A percentile compares a stretch with the other conserved stretches of the same genome.
Evolutionary conservation across 2,113 vertebrate species (phyloP).

Genomic region (Oriolus oriolus): DNA sequence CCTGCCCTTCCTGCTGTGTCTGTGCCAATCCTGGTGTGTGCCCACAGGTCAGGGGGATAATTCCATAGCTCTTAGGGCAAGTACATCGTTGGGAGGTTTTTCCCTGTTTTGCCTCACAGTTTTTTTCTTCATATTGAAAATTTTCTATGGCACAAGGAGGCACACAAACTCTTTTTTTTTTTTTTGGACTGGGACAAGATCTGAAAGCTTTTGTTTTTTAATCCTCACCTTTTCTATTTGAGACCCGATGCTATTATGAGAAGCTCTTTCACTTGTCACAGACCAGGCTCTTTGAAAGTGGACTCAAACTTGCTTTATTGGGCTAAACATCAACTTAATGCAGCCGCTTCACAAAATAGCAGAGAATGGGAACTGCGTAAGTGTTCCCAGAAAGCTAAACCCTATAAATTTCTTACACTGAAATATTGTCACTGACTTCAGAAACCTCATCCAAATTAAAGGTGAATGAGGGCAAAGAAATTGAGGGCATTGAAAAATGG

Average conservation of each 20-base stretch:
- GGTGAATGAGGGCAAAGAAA: neutral
- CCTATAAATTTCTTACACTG: neutral
- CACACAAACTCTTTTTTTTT: neutral
- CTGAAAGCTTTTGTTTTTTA: neutral
- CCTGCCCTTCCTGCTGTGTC: neutral
- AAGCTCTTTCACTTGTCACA: neutral
- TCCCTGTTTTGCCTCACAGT: neutral
- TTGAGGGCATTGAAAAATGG: neutral
- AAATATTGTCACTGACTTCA: neutral
- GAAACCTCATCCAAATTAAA: neutral
- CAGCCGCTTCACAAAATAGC: neutral
- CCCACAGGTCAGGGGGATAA: neutral
- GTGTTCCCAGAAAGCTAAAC: neutral
- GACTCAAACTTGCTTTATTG: neutral
- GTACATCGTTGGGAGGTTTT: accelerated
- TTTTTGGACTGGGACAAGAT: accelerated
- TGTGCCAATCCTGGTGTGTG: neutral
- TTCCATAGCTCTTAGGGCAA: neutral
- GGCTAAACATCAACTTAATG: neutral
- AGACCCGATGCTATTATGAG: accelerated
- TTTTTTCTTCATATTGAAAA: neutral
- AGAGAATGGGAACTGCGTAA: neutral
- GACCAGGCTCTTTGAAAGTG: neutral
- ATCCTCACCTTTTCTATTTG: neutral
- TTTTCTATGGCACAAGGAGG: neutral